phyloP scores from a whole-genome alignment of 2,888 invertebrate genomes.

The Tipula vernalis region DNA sequence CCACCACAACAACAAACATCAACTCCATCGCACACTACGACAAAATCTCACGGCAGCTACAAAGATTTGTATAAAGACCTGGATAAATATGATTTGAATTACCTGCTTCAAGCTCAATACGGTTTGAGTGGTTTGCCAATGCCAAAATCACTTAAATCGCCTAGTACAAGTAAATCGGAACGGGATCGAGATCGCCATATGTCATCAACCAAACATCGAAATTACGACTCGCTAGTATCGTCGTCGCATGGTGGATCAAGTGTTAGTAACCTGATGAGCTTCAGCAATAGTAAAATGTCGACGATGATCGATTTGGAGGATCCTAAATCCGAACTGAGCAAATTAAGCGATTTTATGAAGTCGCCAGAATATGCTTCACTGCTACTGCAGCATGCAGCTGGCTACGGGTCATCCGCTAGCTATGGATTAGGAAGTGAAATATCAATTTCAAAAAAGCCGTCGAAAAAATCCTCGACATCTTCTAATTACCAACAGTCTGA shows the following conservation, averaged over 20 bases:
- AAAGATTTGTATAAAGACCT: constrained; percentile 8
- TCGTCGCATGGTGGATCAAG: not conserved
- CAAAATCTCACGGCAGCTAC: not conserved
- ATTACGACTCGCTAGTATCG: constrained; percentile 6
- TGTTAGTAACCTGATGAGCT: not conserved
- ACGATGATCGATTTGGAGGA: constrained; percentile 35
- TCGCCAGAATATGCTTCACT: constrained; percentile 35
- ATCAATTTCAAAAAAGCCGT: not conserved
- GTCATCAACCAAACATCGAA: constrained; percentile 11
- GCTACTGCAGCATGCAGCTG: constrained; percentile 33
- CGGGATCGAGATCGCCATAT: constrained; percentile 10
- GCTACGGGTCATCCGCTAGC: not conserved
- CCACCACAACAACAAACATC: constrained; percentile 8
- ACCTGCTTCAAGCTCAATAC: constrained; percentile 13
- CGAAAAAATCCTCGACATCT: not conserved
- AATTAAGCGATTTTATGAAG: constrained; percentile 34
- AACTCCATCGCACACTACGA: not conserved
- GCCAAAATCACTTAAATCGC: not conserved
- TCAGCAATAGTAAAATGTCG: constrained; percentile 30
- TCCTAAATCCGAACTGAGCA: constrained; percentile 33
- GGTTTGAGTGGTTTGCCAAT: not conserved
- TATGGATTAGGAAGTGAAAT: not conserved
- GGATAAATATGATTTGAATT: constrained; percentile 11
- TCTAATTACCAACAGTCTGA: not conserved
- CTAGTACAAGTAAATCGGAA: constrained; percentile 11